These are phyloP conservation scores for Leguminivora glycinivorella DNA, from an alignment of 1,140 invertebrate species.

Conservation along the genomic window DNA sequence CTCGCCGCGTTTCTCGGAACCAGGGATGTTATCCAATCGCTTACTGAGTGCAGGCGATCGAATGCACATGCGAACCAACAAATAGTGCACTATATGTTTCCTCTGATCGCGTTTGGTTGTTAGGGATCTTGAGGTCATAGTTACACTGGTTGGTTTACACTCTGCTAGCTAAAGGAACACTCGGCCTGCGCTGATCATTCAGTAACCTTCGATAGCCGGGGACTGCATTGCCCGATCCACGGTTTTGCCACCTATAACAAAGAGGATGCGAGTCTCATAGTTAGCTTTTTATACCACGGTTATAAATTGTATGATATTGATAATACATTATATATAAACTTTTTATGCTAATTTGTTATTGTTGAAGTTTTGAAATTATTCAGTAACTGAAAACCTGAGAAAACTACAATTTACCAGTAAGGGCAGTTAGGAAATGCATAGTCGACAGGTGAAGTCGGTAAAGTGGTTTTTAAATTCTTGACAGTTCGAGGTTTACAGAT, in stretches of 20 bases:
- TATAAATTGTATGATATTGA: conserved; percentile 2
- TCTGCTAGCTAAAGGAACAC: not conserved
- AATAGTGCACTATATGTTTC: not conserved
- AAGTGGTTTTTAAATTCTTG: conserved; percentile 12
- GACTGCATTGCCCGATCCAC: conserved; percentile 34
- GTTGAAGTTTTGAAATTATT: not conserved
- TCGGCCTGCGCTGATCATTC: conserved; percentile 53
- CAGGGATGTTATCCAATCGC: conserved; percentile 9
- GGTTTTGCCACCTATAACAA: conserved; percentile 37
- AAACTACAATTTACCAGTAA: no score
- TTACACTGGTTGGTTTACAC: not conserved
- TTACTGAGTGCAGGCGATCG: not conserved
- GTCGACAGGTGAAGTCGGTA: not conserved
- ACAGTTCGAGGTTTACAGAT: conserved; percentile 28
- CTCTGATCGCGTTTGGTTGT: not conserved
- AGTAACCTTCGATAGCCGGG: conserved; percentile 58
- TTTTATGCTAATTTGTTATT: not conserved
- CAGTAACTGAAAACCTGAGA: no score
- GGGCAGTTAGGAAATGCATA: not conserved
- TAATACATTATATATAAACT: no score
- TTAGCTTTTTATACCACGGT: conserved; percentile 21
- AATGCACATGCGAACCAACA: not conserved
- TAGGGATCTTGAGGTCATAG: not conserved
- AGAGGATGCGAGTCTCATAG: conserved; percentile 26
- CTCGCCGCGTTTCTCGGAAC: conserved; percentile 63